Percentiles rank a stretch among this genome's conserved stretches.
Conservation (phyloP, 2,113 vertebrate genomes). For the Paracanthobrama guichenoti region DNA sequence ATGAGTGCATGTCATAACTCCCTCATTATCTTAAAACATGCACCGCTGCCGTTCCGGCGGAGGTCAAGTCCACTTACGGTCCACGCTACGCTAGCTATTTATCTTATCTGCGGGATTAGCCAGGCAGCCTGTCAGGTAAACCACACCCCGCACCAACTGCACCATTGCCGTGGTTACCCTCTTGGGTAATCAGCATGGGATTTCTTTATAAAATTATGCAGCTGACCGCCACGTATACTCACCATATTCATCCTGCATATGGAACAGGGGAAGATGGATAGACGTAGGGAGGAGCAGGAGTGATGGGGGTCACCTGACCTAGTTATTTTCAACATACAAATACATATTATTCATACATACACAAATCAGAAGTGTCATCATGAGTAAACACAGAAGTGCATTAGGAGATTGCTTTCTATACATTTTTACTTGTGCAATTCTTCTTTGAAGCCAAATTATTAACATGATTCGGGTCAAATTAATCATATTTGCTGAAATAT, state of each 20-base stretch:
- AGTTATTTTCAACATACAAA: conserved; percentile 60
- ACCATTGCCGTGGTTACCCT: conserved; percentile 69
- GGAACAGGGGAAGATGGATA: conserved; percentile 58
- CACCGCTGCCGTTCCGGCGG: conserved; percentile 24
- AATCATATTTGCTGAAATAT: neutral
- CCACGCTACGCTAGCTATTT: conserved; percentile 46
- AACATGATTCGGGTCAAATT: neutral
- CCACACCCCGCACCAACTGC: conserved; percentile 67
- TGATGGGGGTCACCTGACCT: conserved; percentile 70
- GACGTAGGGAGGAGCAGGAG: conserved; percentile 51
- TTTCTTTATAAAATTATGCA: conserved; percentile 75
- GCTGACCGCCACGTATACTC: conserved; percentile 72
- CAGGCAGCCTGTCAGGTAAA: conserved; percentile 52
- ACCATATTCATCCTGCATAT: conserved; percentile 76
- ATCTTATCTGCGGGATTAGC: conserved; percentile 54
- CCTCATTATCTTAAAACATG: conserved; percentile 47
- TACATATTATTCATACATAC: conserved; percentile 27
- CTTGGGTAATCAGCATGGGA: conserved; percentile 67
- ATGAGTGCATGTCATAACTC: conserved; percentile 43
- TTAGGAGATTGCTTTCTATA: conserved; percentile 12
- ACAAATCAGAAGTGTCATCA: conserved; percentile 32
- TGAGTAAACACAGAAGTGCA: conserved; percentile 16
- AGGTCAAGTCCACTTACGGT: conserved; percentile 47
- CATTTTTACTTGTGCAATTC: neutral
- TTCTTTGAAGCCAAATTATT: neutral